phyloP scores from a whole-genome alignment of 2,797 vertebrate genomes.

The Myotis vivesi region DNA sequence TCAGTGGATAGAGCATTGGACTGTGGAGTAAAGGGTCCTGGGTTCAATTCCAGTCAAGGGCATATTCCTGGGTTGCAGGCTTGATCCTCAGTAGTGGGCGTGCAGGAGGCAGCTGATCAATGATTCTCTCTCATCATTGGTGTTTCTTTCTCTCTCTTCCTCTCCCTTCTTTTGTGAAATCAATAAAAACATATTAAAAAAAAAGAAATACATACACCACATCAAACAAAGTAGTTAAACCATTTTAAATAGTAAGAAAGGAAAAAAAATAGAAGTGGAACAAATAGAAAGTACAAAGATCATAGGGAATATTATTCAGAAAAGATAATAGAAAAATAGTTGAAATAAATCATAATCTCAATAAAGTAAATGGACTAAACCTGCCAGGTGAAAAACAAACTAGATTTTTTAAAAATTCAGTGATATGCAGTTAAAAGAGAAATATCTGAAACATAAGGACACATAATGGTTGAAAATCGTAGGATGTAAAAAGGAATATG shows the following conservation, averaged over 20 bases:
- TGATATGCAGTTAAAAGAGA: neutral
- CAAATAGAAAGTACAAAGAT: neutral
- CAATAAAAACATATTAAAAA: neutral
- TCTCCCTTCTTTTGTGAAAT: neutral
- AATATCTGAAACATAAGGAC: neutral
- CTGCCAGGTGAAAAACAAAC: neutral
- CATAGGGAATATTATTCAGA: neutral
- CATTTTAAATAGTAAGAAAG: neutral
- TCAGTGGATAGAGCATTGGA: neutral
- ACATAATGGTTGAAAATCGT: neutral
- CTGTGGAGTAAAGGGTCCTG: no score
- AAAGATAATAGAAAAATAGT: neutral
- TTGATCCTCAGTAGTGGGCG: no score
- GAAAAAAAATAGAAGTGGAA: neutral
- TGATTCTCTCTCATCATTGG: neutral
- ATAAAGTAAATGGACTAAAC: neutral
- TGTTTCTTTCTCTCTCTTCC: neutral
- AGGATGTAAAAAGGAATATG: neutral
- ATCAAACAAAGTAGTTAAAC: neutral
- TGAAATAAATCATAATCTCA: constrained; percentile 27
- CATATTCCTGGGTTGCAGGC: no score
- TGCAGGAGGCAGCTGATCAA: neutral
- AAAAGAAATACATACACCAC: neutral
- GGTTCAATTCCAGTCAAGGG: no score
- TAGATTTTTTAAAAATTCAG: neutral